A percentile compares a stretch with the other conserved stretches of the same genome.
Conservation (phyloP, 2,797 vertebrate genomes). For the Hemibagrus guttatus region DNA sequence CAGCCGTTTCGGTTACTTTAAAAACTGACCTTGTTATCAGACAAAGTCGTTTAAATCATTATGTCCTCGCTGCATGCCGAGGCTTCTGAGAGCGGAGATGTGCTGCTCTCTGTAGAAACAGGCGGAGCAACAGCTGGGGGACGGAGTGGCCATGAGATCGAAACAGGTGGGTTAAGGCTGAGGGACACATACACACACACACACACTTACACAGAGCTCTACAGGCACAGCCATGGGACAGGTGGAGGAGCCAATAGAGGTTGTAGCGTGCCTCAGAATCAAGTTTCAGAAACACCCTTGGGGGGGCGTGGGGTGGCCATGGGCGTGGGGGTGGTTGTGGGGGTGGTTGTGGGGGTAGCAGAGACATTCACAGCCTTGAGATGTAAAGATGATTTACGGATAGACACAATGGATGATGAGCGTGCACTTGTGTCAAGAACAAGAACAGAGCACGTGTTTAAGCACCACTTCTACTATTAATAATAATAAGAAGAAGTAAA, state of each 20-base stretch:
- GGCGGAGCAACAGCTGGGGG: conserved; percentile 55
- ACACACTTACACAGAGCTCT: neutral
- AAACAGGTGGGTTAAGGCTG: conserved; percentile 62
- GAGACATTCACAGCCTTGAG: conserved; percentile 26
- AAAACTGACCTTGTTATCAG: conserved; percentile 3
- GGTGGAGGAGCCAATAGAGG: conserved; percentile 37
- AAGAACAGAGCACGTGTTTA: conserved; percentile 16
- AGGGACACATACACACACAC: neutral
- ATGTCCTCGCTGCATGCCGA: conserved; percentile 34
- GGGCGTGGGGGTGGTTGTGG: neutral
- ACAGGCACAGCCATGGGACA: conserved; percentile 15
- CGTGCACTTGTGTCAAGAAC: conserved; percentile 1
- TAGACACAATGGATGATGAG: neutral
- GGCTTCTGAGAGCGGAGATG: conserved; percentile 37
- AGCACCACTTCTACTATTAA: neutral
- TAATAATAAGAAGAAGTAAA: neutral
- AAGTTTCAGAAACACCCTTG: conserved; percentile 57
- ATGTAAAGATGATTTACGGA: conserved; percentile 40
- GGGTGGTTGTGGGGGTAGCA: neutral
- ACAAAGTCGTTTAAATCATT: conserved; percentile 53
- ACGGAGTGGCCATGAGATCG: conserved; percentile 55
- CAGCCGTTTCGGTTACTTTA: neutral
- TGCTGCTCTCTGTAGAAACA: conserved; percentile 33
- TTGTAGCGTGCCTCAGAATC: conserved; percentile 20
- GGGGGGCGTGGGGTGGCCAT: conserved; percentile 32